Percentiles rank a stretch among this genome's conserved stretches.
Conservation (phyloP, 2,888 invertebrate species). For the Sipha maydis region DNA sequence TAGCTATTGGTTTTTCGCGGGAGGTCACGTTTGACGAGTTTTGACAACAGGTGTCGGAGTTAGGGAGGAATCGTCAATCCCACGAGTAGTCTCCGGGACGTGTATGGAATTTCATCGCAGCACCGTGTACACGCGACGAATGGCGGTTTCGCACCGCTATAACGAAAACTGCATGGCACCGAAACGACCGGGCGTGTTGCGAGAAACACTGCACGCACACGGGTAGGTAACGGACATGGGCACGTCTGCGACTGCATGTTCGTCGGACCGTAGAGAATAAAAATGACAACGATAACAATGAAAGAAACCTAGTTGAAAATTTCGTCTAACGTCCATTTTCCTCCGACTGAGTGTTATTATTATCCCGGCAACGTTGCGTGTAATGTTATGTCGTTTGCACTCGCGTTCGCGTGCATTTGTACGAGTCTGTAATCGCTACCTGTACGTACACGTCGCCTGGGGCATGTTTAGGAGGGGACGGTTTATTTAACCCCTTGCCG, state of each 20-base stretch:
- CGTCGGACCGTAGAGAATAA: constrained; percentile 9
- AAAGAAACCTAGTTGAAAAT: neutral
- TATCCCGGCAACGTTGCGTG: neutral
- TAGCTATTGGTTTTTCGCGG: no score
- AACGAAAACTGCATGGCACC: neutral
- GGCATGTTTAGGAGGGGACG: no score
- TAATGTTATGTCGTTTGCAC: neutral
- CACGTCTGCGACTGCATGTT: neutral
- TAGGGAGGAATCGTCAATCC: no score
- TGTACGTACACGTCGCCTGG: no score
- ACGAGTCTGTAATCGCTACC: neutral
- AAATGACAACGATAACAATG: constrained; percentile 18
- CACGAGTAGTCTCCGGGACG: neutral
- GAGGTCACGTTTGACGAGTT: no score
- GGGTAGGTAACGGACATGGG: neutral
- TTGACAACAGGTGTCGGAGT: no score
- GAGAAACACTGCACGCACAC: neutral
- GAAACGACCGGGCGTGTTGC: neutral
- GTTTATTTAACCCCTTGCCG: no score
- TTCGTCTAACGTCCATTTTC: neutral
- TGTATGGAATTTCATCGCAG: no score
- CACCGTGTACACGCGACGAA: neutral
- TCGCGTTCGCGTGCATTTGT: neutral
- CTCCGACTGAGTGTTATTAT: neutral
- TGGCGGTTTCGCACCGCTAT: neutral